Conservation (phyloP, 2,888 invertebrate species). For the Holacanthella duospinosa region DNA sequence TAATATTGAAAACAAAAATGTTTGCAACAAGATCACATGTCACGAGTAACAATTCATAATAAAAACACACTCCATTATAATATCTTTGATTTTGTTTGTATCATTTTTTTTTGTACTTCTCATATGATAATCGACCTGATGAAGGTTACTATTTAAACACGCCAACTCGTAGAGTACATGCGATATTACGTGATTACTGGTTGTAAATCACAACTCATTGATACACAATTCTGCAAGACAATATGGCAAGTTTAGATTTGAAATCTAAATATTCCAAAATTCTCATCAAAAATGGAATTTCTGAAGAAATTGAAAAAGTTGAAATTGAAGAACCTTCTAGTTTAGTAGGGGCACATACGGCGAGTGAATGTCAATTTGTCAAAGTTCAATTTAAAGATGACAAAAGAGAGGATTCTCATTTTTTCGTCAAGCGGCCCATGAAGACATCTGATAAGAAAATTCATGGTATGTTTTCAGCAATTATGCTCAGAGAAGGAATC, state of each 20-base stretch:
- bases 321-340: background rate
- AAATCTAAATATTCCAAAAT: background rate
- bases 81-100: too few relatives aligned
- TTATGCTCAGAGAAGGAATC: constrained; percentile 11
- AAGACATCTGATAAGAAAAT: background rate
- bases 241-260: background rate
- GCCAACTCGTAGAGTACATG: too few relatives aligned
- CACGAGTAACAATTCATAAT: too few relatives aligned
- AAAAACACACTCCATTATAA: too few relatives aligned
- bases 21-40: too few relatives aligned
- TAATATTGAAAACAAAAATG: too few relatives aligned
- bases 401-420: background rate
- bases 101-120: too few relatives aligned
- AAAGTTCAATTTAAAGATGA: constrained; percentile 9
- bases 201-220: too few relatives aligned
- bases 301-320: background rate
- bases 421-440: constrained; percentile 9
- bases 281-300: background rate
- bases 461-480: background rate
- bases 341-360: constrained; percentile 11
- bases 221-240: too few relatives aligned
- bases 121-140: too few relatives aligned
- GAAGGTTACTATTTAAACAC: too few relatives aligned
- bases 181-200: too few relatives aligned
- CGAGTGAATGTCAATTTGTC: constrained; percentile 6